Evolutionary conservation across 2,797 vertebrate species (phyloP), one percentile per base, ranked within the genome.

Genomic region (Bucorvus abyssinicus): DNA sequence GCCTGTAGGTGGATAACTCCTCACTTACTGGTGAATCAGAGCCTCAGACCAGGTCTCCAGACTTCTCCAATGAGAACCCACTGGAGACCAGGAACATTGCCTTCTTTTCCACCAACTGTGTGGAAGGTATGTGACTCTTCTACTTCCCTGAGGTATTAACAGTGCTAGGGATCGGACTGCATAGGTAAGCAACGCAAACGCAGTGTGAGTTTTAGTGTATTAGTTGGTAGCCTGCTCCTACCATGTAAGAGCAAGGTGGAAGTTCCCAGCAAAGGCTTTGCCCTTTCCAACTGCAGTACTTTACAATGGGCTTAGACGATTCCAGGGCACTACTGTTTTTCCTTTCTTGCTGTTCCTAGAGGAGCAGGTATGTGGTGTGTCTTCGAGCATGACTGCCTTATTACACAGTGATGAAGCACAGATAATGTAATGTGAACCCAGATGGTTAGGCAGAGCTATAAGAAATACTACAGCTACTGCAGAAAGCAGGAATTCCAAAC

Each of bases 51-150:
- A 98, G 99, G 63, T 98, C 99, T 89, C 99, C 99, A 4, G 99
- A 99, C 90, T 99, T 99, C 97, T 99, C 99, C 87, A 99, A 99
- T 11, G 99, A 99, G 36, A 99, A 99, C 95, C 99, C 99, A 0
- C 96, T 99, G 96, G 99, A 99, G 97, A 99, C 99, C 2, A 98
- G 99, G 86, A 99, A 99, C 97, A 99, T 99, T 30, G 99, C 99
- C n/a, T 99, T 99, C 97, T 99, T 99, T 93, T 99, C 99, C 27
- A 99, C 99, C 87, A 99, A 99, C 97, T 99, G 99, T 79, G 99
- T 99, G 64, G 99, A 99, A 99, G 99, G 99, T 99, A 95, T 30
- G 87, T 26, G 21, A 47, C 30, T 64, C 21, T 80, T 18, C 47
- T 42, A 3, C 27, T 89, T 82, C 8, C 26, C 14, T 52, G 2